phyloP scores from a whole-genome alignment of 2,113 vertebrate species.

The Hystrix brachyura region DNA sequence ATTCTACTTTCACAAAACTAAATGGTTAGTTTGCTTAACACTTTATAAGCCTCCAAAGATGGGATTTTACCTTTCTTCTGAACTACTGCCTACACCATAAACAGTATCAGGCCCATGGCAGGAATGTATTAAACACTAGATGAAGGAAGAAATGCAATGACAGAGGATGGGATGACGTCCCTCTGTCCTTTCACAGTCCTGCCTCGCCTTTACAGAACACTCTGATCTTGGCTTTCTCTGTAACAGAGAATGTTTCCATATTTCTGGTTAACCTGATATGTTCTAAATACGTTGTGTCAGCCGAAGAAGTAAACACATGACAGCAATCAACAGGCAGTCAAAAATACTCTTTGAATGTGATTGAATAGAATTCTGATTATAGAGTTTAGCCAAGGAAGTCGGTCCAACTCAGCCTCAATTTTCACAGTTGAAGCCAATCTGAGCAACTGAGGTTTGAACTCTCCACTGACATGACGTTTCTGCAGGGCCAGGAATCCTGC shows the following conservation, averaged over 20 bases:
- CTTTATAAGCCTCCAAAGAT: not conserved
- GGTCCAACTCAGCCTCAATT: not conserved
- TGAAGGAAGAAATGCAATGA: not conserved
- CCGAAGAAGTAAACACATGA: not conserved
- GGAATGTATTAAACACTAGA: not conserved
- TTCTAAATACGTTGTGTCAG: constrained; percentile 12
- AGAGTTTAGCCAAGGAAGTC: not conserved
- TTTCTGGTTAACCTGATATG: not conserved
- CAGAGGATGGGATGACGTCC: not conserved
- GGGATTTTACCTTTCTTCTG: not conserved
- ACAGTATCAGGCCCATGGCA: not conserved
- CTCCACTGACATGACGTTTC: not conserved
- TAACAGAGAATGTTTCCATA: not conserved
- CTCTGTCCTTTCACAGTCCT: not conserved
- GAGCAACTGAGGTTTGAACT: not conserved
- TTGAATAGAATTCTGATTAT: constrained; percentile 16
- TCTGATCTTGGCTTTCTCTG: not conserved
- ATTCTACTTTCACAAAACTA: constrained; percentile 8
- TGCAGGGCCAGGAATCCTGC: not conserved
- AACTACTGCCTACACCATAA: not conserved
- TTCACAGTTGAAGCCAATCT: constrained; percentile 24
- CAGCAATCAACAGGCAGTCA: not conserved
- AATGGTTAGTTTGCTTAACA: not conserved
- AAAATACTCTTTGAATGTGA: not conserved
- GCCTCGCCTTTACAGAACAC: not conserved